Percentiles rank a stretch among this genome's conserved stretches.
Conservation (phyloP, 2,113 vertebrate species). For the Halcyon senegalensis region DNA sequence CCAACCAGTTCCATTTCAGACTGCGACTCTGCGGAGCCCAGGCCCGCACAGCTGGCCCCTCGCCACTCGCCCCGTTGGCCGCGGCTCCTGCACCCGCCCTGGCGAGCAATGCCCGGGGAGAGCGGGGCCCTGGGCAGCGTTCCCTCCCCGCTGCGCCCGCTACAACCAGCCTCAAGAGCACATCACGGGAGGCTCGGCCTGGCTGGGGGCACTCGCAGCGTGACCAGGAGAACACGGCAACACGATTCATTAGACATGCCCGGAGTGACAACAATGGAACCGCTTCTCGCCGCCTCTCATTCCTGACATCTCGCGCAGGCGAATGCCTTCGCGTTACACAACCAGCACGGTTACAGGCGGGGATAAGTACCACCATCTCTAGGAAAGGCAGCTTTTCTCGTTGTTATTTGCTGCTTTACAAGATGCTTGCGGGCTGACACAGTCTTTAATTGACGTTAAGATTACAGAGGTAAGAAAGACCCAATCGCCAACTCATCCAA, state of each 20-base stretch:
- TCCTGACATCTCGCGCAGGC: not conserved
- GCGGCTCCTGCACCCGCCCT: not conserved
- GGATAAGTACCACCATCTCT: constrained; percentile 19
- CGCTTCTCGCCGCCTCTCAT: constrained; percentile 56
- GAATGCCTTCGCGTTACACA: constrained; percentile 50
- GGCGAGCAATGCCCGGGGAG: constrained; percentile 11
- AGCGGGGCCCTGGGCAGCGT: constrained; percentile 17
- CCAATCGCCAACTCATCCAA: not conserved
- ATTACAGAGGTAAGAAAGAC: not conserved
- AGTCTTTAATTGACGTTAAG: not conserved
- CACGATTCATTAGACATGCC: constrained; percentile 58
- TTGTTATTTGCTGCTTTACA: not conserved
- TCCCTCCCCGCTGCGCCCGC: not conserved
- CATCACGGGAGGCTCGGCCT: constrained; percentile 57
- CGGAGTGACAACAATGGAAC: constrained; percentile 35
- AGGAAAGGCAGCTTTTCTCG: constrained; percentile 30
- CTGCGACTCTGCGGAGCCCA: not conserved
- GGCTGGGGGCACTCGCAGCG: constrained; percentile 49
- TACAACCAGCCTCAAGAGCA: constrained; percentile 21
- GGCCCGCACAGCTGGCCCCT: not conserved
- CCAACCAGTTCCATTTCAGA: too few relatives aligned
- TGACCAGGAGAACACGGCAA: constrained; percentile 62
- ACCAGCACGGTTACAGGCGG: constrained; percentile 31
- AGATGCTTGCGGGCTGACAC: not conserved
- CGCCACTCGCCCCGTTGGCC: not conserved